These are phyloP conservation scores for Drosophila anomelani DNA, from an alignment of 2,888 invertebrate species.

Conservation along the genomic window DNA sequence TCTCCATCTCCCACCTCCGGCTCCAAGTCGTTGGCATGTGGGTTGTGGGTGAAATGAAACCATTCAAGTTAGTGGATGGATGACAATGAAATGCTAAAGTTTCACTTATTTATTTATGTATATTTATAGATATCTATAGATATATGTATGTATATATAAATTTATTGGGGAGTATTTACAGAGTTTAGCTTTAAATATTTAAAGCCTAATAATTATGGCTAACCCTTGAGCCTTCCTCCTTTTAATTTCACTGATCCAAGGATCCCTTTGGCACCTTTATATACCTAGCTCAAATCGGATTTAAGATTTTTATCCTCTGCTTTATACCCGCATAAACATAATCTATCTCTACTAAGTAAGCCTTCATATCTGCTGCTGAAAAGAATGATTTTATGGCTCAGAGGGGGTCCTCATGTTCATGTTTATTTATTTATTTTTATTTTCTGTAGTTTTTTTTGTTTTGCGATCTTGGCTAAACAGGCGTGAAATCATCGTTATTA, in stretches of 20 bases:
- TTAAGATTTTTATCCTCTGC: not conserved
- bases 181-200: too few species aligned
- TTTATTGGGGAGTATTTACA: too few species aligned
- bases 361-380: slow-evolving; percentile 8
- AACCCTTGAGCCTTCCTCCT: not conserved
- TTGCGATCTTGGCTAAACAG: slow-evolving; percentile 30
- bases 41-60: slow-evolving; percentile 75
- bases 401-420: not conserved
- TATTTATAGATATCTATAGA: not conserved
- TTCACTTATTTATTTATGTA: slow-evolving; percentile 54
- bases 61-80: slow-evolving; percentile 56
- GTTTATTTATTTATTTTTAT: slow-evolving; percentile 2
- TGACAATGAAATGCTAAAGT: slow-evolving; percentile 70
- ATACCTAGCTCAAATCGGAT: too few species aligned
- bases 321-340: not conserved
- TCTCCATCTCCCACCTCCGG: not conserved
- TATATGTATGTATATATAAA: not conserved
- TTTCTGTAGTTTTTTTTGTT: not conserved
- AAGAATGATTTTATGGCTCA: slow-evolving; percentile 4
- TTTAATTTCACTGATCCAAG: too few species aligned
- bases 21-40: slow-evolving; percentile 54
- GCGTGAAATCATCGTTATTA: slow-evolving; percentile 45
- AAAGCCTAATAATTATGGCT: not conserved
- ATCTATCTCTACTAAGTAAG: not conserved
- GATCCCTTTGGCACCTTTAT: too few species aligned